These are phyloP conservation scores for Gorsachius goisagi DNA, from an alignment of 2,113 vertebrate species.

Conservation along the genomic window DNA sequence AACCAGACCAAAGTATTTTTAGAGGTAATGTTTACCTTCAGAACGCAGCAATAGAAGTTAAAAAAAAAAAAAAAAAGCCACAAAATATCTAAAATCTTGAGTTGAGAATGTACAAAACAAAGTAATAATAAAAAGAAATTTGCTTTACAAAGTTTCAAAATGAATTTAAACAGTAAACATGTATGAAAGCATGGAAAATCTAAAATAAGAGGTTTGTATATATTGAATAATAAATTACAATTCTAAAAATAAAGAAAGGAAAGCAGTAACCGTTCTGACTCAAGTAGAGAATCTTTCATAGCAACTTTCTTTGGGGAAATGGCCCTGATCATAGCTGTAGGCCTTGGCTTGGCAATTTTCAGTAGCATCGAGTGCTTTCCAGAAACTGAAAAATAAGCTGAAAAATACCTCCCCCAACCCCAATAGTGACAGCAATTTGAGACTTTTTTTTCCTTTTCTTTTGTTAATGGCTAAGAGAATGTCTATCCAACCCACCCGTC, in stretches of 20 bases:
- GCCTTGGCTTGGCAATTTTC: neutral
- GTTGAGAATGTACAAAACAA: slow-evolving; percentile 70
- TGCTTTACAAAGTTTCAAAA: slow-evolving; percentile 59
- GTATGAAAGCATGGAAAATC: slow-evolving; percentile 51
- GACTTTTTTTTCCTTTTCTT: neutral
- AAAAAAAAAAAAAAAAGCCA: slow-evolving; percentile 49
- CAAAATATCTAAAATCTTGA: slow-evolving; percentile 58
- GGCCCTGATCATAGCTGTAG: neutral
- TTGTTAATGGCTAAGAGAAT: neutral
- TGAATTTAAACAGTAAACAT: slow-evolving; percentile 49
- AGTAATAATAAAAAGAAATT: slow-evolving; percentile 64
- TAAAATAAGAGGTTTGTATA: slow-evolving; percentile 15
- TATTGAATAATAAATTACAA: slow-evolving; percentile 67
- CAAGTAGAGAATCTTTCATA: neutral
- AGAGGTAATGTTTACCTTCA: slow-evolving; percentile 64
- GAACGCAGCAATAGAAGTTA: slow-evolving; percentile 44
- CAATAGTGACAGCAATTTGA: neutral
- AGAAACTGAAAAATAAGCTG: neutral
- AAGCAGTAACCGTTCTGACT: slow-evolving; percentile 47
- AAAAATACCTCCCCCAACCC: neutral
- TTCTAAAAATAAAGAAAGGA: slow-evolving; percentile 38
- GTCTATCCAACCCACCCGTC: neutral
- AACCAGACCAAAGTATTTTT: slow-evolving; percentile 30
- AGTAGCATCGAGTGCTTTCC: neutral
- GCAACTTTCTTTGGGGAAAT: neutral